A percentile compares a stretch with the other conserved stretches of the same genome.
Evolutionary conservation across 2,888 invertebrate genomes (phyloP).

Genomic region (Polymixis lichenea): DNA sequence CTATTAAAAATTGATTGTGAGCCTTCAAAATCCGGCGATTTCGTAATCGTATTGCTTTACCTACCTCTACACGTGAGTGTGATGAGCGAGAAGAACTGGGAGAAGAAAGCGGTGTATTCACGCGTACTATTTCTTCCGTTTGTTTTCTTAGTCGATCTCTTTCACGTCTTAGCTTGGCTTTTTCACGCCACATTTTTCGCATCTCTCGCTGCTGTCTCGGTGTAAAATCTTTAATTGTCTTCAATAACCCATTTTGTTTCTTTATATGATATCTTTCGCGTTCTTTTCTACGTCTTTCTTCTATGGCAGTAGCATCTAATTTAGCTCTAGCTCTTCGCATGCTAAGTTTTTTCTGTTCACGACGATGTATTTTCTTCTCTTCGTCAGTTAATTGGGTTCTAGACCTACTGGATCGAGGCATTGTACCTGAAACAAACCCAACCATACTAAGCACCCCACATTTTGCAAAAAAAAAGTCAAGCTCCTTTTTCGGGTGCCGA

Average conservation of each 20-base stretch:
- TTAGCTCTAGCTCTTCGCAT: conserved; percentile 9
- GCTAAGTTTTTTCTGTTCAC: conserved; percentile 10
- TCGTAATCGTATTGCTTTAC: conserved; percentile 13
- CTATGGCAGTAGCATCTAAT: conserved; percentile 10
- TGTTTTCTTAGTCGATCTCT: conserved; percentile 4
- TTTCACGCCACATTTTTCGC: conserved; percentile 19
- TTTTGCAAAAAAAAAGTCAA: not conserved
- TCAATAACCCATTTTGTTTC: conserved; percentile 20
- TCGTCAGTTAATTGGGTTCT: conserved; percentile 8
- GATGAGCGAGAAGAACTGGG: not conserved
- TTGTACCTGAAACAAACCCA: conserved; percentile 13
- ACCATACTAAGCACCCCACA: not conserved
- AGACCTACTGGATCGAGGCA: conserved; percentile 3
- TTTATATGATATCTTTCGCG: not conserved
- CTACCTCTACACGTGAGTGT: conserved; percentile 1
- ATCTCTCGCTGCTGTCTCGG: conserved; percentile 10
- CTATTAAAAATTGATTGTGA: not conserved
- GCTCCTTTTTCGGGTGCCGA: not conserved
- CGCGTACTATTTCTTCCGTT: conserved; percentile 9
- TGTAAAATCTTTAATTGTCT: conserved; percentile 13
- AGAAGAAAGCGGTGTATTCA: conserved; percentile 1
- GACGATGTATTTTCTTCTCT: conserved; percentile 4
- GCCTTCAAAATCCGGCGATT: conserved; percentile 11
- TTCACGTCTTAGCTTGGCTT: conserved; percentile 3
- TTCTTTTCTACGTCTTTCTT: conserved; percentile 15